These are phyloP conservation scores for Aeoliscus strigatus DNA, from an alignment of 2,797 vertebrate genomes.

Conservation along the genomic window DNA sequence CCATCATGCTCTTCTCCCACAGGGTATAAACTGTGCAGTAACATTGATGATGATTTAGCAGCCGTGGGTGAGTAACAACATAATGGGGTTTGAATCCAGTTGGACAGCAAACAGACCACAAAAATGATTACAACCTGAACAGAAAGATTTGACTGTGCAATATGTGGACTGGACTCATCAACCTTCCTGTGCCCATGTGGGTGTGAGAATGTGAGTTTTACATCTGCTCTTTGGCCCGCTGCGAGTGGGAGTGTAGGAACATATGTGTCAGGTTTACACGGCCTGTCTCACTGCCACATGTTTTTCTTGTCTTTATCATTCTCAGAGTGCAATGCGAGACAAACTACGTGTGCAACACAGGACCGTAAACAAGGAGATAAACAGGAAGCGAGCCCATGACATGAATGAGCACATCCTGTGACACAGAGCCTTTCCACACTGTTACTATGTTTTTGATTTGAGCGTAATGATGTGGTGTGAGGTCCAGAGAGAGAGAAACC, in stretches of 20 bases:
- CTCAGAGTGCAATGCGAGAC: neutral
- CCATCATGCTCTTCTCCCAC: too few species aligned
- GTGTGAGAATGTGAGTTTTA: slow-evolving; percentile 35
- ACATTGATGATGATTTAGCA: neutral
- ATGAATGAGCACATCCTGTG: neutral
- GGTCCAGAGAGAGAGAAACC: slow-evolving; percentile 44
- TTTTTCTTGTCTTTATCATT: slow-evolving; percentile 4
- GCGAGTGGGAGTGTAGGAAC: slow-evolving; percentile 26
- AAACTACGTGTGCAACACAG: too few species aligned
- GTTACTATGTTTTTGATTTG: slow-evolving; percentile 31
- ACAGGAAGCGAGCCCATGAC: slow-evolving; percentile 12
- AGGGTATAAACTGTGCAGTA: too few species aligned
- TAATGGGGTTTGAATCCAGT: neutral
- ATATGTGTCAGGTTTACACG: slow-evolving; percentile 29
- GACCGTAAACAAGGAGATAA: slow-evolving; percentile 10
- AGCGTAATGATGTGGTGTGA: slow-evolving; percentile 33
- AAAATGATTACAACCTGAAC: neutral
- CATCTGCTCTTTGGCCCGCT: slow-evolving; percentile 39
- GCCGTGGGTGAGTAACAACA: neutral
- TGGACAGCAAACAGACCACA: slow-evolving; percentile 3
- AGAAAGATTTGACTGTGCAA: neutral
- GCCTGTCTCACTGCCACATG: slow-evolving; percentile 1
- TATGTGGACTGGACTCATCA: slow-evolving; percentile 11
- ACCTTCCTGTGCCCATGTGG: slow-evolving; percentile 25
- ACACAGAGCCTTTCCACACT: neutral